Evolutionary conservation across 2,888 invertebrate genomes (phyloP).

Genomic region (Meliscaeva auricollis): DNA sequence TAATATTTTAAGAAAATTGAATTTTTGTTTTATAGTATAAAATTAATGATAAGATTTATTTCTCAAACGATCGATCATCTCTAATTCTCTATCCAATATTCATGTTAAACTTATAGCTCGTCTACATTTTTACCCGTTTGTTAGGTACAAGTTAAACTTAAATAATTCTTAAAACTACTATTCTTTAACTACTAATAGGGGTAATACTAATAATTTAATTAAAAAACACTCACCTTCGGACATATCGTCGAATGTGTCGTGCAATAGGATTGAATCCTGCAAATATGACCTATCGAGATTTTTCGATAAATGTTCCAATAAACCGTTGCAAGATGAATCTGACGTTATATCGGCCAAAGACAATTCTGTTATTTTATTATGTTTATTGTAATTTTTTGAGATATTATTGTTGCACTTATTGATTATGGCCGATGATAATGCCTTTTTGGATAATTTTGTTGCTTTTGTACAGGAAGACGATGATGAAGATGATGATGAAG

Average conservation of each 20-base stretch:
- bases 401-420: slow-evolving; percentile 76
- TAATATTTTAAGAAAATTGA: no score
- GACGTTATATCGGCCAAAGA: slow-evolving; percentile 81
- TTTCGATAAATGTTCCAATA: slow-evolving; percentile 80
- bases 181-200: no score
- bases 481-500: slow-evolving; percentile 77
- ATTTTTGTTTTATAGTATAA: no score
- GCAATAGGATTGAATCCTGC: slow-evolving; percentile 82
- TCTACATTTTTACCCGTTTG: no score
- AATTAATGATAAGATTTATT: no score
- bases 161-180: no score
- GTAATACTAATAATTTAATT: neutral
- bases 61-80: no score
- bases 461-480: slow-evolving; percentile 62
- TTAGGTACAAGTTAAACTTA: no score
- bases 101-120: no score
- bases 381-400: slow-evolving; percentile 70
- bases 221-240: slow-evolving; percentile 81
- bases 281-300: slow-evolving; percentile 81
- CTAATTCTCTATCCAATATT: no score
- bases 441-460: slow-evolving; percentile 80
- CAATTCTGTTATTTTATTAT: slow-evolving; percentile 58
- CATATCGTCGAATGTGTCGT: slow-evolving; percentile 84
- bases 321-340: slow-evolving; percentile 81
- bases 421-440: slow-evolving; percentile 73